Evolutionary conservation across 1,140 invertebrate species (phyloP).

Genomic region (Drosophila funebris): DNA sequence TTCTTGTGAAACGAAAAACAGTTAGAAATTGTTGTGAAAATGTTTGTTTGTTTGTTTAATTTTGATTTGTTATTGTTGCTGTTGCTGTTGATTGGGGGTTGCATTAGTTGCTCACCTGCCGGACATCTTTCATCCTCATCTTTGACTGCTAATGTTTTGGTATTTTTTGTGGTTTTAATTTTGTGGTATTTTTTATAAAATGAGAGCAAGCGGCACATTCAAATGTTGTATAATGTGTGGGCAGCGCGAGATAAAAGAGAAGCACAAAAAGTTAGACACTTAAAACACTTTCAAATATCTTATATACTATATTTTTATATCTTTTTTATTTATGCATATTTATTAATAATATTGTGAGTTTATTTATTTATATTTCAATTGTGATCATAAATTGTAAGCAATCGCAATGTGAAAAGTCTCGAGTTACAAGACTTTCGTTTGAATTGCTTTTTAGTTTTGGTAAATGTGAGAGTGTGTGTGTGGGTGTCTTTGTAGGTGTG

Average conservation of each 20-base stretch:
- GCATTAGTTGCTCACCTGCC: conserved; percentile 85
- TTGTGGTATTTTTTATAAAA: conserved; percentile 25
- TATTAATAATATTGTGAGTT: conserved; percentile 14
- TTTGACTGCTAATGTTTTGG: conserved; percentile 85
- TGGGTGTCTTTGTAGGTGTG: too few species aligned
- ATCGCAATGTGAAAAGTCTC: conserved; percentile 18
- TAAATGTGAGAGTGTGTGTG: conserved; percentile 6
- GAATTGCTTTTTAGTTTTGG: conserved; percentile 31
- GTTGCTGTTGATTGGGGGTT: conserved; percentile 44
- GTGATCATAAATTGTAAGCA: conserved; percentile 30
- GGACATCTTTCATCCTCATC: conserved; percentile 87
- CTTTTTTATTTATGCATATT: conserved; percentile 31
- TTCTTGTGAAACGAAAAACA: conserved; percentile 33
- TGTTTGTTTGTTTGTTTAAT: conserved; percentile 22
- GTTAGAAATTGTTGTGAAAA: conserved; percentile 24
- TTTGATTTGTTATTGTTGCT: conserved; percentile 17
- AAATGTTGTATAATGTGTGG: conserved; percentile 38
- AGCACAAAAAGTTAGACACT: conserved; percentile 75
- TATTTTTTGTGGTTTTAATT: conserved; percentile 40
- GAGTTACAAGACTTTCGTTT: conserved; percentile 71
- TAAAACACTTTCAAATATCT: conserved; percentile 32
- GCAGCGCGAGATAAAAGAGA: conserved; percentile 54
- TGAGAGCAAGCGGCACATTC: conserved; percentile 72
- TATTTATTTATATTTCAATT: not conserved
- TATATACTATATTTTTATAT: conserved; percentile 24